Base-by-base conservation (phyloP, 2,113 vertebrate species). In the Amphiprion ocellaris region DNA sequence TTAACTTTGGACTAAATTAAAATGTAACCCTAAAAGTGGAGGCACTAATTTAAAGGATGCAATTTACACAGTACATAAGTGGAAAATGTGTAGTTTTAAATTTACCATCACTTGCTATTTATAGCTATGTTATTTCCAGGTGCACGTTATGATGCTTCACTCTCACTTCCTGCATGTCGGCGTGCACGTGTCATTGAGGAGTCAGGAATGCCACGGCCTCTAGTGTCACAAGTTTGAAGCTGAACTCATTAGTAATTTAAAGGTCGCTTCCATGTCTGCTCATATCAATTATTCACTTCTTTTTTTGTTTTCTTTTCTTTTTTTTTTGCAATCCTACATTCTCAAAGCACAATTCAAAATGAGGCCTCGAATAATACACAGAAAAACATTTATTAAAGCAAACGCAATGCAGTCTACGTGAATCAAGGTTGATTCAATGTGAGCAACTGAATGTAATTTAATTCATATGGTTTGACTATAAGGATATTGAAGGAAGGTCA, bases 161-260 rank as follows among this genome's bases (percentile, higher is more conserved):
- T 78, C 56, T 81, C 28, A 47, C 37, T 69, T 81, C 54, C 50
- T 77, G 65, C 5, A 11, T 72, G 74, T 2, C 10, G 63, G 47
- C 28, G 53, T 68, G 60, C 71, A 17, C 52, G 46, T 76, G 76
- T 69, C 79, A 58, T 46, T 49, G 66, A 83, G 54, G 61, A 89
- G 64, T 72, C 59, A 65, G 19, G 68, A 81, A 53, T 69, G 56
- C 63, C 58, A 28, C 23, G 10, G 75, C 82, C 81, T 83, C 59
- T 75, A 68, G 71, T 80, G 79, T 88, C 81, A 85, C 79, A 87
- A 62, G 83, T 84, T 74, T 85, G 62, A 89, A 75, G 85, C 80
- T 77, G 21, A 79, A 77, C 79, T 91, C 90, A 92, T 93, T 81
- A 89, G 74, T 90, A 81, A 93, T 92, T 92, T 90, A 92, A 82